Conservation (phyloP, 2,797 vertebrate genomes). For the Parambassis ranga region DNA sequence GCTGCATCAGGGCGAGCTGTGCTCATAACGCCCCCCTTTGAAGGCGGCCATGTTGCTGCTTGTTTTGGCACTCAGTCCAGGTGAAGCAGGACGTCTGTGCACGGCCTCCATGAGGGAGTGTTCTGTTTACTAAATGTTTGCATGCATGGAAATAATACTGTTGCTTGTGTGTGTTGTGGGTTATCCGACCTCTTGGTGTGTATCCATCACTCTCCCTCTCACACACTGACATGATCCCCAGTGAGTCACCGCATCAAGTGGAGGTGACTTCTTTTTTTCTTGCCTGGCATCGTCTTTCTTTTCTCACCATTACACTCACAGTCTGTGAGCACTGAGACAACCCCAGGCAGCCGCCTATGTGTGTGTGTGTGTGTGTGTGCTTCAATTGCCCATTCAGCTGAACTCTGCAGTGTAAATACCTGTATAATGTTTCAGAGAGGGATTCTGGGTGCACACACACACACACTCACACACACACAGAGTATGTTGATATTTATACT, state of each 20-base stretch:
- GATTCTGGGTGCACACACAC: not conserved
- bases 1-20: no score
- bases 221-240: not conserved
- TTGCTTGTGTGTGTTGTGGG: no score
- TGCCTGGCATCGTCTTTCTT: not conserved
- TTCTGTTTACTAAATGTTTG: no score
- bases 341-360: not conserved
- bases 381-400: constrained; percentile 14
- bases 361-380: not conserved
- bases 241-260: constrained; percentile 9
- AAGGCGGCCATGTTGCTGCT: no score
- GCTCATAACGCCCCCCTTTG: no score
- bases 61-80: no score
- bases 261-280: not conserved
- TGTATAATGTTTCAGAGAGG: not conserved
- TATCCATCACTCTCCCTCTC: not conserved
- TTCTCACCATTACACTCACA: not conserved
- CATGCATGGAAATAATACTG: no score
- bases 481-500: no score
- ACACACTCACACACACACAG: not conserved
- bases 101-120: no score
- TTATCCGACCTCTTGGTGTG: no score
- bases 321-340: not conserved
- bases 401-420: not conserved
- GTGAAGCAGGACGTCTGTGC: no score